Evolutionary conservation across 1,140 invertebrate species (phyloP), one percentile per base, ranked within the genome.

Genomic region (Caenorhabditis inopinata): DNA sequence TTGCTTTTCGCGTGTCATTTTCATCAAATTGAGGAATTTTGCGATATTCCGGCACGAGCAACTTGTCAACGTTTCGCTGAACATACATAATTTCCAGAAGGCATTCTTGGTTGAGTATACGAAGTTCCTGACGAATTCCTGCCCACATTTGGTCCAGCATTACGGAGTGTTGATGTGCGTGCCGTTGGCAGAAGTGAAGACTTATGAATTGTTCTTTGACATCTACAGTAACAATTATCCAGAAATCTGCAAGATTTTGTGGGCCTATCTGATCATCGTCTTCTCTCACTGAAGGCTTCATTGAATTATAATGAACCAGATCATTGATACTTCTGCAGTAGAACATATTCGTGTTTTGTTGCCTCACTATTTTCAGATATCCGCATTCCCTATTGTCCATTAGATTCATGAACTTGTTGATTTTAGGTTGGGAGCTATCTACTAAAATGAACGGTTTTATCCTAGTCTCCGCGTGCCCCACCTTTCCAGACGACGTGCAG

Each of bases 31-130:
- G 27, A 16, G 51, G 2, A 27, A 68, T 68, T 38, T 38, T 38
- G 35, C 32, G 29, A 1, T 29, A 21, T 38, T 68, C 58, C 2
- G 58, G 32, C 1, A 68, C 32, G 5, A 68, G 29, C 9, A 68
- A 32, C n/a, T 68, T 38, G n/a, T 68, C 58, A 42, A 42, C 32
- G 12, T 18, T 7, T 21, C 58, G 14, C 9, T 38, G 58, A 7
- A 38, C 21, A 38, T 68, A 68, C 58, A 68, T 68, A 29, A 38
- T 68, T 11, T 68, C 58, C 58, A 68, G 21, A 18, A 68, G 58
- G n/a, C 32, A 21, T 16, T 38, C 58, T 16, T 68, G 58, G 21
- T 68, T 68, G 1, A 68, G 29, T 9, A 42, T 21, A 21, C 58
- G 14, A 11, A 68, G n/a, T 11, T 68, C 58, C 21, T 68, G 58